Evolutionary conservation across 2,888 invertebrate genomes (phyloP).

Genomic region (Nomada flava): DNA sequence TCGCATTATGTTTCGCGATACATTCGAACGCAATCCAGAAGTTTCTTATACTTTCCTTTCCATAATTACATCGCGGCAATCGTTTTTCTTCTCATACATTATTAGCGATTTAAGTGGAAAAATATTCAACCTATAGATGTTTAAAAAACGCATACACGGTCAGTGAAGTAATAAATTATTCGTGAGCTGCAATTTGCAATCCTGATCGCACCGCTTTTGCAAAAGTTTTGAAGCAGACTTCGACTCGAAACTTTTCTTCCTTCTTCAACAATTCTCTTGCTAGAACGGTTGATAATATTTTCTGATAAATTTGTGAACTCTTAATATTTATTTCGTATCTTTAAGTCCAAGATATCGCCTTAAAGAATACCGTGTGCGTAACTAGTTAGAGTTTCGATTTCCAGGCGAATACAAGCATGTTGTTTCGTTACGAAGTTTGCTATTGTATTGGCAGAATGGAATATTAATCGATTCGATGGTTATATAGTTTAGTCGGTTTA

Average conservation of each 20-base stretch:
- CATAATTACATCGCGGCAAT: neutral
- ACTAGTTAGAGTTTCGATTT: constrained; percentile 13
- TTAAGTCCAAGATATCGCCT: neutral
- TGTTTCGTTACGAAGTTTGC: constrained; percentile 20
- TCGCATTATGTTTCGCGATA: constrained; percentile 4
- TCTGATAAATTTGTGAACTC: too few species aligned
- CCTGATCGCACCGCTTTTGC: too few species aligned
- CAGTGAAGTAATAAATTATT: too few species aligned
- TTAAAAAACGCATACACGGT: too few species aligned
- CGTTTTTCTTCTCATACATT: too few species aligned
- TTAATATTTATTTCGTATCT: constrained; percentile 17
- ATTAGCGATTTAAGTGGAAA: too few species aligned
- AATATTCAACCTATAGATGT: too few species aligned
- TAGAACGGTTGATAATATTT: too few species aligned
- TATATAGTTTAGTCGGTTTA: constrained; percentile 6
- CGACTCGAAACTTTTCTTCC: too few species aligned
- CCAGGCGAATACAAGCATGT: neutral
- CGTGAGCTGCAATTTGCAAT: too few species aligned
- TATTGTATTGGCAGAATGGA: constrained; percentile 19
- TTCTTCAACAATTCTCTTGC: too few species aligned
- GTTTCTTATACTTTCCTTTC: neutral
- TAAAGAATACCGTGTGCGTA: neutral
- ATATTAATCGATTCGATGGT: constrained; percentile 20
- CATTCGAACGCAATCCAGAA: neutral
- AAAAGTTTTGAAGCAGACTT: too few species aligned